These are phyloP conservation scores for Oryzias sinensis DNA, from an alignment of 2,797 vertebrate species.

Conservation along the genomic window DNA sequence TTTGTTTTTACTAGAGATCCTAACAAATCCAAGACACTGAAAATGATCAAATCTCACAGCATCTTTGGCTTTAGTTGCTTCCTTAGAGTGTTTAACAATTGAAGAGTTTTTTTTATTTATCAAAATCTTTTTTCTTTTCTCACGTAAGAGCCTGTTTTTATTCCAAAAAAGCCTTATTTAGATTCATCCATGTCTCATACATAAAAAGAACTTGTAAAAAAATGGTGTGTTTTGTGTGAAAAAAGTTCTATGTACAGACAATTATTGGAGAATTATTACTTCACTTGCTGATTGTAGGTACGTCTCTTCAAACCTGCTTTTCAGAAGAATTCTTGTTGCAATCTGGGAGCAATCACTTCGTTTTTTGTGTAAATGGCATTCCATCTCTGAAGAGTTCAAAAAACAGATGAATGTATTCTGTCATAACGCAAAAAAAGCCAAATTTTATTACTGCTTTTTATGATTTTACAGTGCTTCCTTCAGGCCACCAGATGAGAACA, in stretches of 20 bases:
- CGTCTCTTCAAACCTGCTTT: conserved; percentile 2
- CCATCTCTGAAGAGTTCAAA: conserved; percentile 10
- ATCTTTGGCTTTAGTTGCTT: conserved; percentile 17
- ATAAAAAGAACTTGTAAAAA: conserved; percentile 4
- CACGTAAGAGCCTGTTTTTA: conserved; percentile 3
- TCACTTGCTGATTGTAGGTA: neutral
- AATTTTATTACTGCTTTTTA: conserved; percentile 15
- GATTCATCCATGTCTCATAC: neutral
- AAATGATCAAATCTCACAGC: neutral
- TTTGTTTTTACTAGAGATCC: conserved; percentile 4
- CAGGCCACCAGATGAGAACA: conserved; percentile 1
- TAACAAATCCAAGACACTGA: conserved; percentile 17
- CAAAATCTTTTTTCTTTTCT: conserved; percentile 4
- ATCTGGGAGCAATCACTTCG: conserved; percentile 1
- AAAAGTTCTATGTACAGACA: conserved; percentile 6
- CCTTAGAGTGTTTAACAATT: conserved; percentile 16
- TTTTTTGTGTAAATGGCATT: conserved; percentile 19
- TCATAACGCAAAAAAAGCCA: conserved; percentile 24
- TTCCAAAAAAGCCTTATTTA: conserved; percentile 11
- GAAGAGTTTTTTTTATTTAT: conserved; percentile 16
- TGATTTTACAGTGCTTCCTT: conserved; percentile 22
- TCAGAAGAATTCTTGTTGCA: conserved; percentile 3
- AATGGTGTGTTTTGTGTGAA: too few relatives aligned
- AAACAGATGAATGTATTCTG: conserved; percentile 57
- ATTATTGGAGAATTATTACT: neutral